Percentiles rank a stretch among this genome's conserved stretches.
Conservation (phyloP, 1,140 invertebrate genomes). For the Macrotrachela quadricornifera region DNA sequence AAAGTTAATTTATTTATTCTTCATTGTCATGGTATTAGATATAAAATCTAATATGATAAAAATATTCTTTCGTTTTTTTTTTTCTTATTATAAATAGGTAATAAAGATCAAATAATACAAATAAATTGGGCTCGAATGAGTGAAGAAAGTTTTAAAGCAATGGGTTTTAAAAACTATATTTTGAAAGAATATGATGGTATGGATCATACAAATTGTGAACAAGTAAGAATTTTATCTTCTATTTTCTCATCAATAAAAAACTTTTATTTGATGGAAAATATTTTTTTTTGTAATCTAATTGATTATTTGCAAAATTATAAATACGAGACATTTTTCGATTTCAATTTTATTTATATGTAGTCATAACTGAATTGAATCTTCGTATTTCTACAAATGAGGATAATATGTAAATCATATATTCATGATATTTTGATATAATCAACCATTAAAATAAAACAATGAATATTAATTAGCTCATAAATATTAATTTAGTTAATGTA, state of each 20-base stretch:
- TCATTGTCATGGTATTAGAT: constrained; percentile 13
- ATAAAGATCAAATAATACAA: constrained; percentile 74
- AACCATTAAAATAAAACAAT: too few species aligned
- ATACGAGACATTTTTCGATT: too few species aligned
- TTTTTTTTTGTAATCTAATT: too few species aligned
- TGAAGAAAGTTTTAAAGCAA: constrained; percentile 52
- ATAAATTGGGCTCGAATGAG: constrained; percentile 79
- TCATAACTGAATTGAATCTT: too few species aligned
- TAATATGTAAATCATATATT: too few species aligned
- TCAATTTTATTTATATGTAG: too few species aligned
- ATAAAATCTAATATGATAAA: constrained; percentile 14
- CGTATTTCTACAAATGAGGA: too few species aligned
- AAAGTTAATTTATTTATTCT: constrained; percentile 7
- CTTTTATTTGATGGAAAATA: too few species aligned
- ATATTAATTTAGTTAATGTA: too few species aligned
- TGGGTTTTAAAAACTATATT: constrained; percentile 44
- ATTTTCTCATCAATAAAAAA: not conserved
- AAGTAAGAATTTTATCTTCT: constrained; percentile 35
- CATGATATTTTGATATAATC: too few species aligned
- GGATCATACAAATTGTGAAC: constrained; percentile 61
- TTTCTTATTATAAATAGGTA: constrained; percentile 70
- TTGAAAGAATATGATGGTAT: constrained; percentile 70
- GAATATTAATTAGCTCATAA: too few species aligned
- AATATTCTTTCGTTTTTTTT: constrained; percentile 41
- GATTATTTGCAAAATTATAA: too few species aligned